Evolutionary conservation across 2,113 vertebrate genomes (phyloP).

Genomic region (Lipotes vexillifer): DNA sequence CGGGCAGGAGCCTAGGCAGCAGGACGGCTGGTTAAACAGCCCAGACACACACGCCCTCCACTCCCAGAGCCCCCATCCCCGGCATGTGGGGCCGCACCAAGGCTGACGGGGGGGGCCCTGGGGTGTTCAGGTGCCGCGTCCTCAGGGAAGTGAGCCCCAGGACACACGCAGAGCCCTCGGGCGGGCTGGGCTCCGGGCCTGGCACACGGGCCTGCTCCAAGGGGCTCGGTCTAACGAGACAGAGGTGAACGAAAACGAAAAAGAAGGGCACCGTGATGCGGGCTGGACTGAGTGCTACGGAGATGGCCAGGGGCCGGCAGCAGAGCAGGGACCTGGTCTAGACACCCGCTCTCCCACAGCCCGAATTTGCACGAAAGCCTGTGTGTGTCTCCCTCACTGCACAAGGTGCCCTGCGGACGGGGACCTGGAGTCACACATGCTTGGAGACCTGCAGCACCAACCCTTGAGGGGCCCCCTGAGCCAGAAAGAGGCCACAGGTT

Average conservation of each 20-base stretch:
- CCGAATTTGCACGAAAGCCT: neutral
- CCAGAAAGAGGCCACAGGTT: neutral
- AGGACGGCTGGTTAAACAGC: neutral
- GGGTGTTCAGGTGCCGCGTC: neutral
- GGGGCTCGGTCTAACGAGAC: neutral
- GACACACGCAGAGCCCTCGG: accelerated
- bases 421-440: accelerated
- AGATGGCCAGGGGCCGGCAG: neutral
- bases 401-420: accelerated
- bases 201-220: accelerated
- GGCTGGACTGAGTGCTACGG: neutral
- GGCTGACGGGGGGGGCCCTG: too few relatives aligned
- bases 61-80: neutral
- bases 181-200: accelerated
- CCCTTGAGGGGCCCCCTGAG: too few relatives aligned
- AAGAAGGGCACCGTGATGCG: neutral
- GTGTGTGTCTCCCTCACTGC: neutral
- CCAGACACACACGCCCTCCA: accelerated
- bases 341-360: accelerated
- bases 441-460: too few relatives aligned
- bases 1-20: neutral
- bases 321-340: neutral
- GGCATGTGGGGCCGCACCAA: accelerated
- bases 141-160: neutral
- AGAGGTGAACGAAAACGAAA: neutral